These are phyloP conservation scores for Leptura quadrifasciata DNA, from an alignment of 2,888 invertebrate species.

Conservation along the genomic window DNA sequence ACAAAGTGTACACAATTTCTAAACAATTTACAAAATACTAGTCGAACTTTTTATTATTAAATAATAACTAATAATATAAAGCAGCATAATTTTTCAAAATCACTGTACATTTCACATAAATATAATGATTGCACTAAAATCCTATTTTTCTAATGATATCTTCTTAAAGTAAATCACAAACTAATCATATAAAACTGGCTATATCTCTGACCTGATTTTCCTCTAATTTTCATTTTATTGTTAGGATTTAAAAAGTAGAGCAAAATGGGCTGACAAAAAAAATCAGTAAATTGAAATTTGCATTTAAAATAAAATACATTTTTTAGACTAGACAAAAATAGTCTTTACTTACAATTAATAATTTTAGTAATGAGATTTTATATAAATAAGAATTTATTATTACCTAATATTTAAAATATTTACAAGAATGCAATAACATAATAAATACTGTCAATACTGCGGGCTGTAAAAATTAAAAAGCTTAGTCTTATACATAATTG, in stretches of 20 bases:
- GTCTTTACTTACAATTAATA: slow-evolving; percentile 57
- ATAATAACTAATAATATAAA: slow-evolving; percentile 44
- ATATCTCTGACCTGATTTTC: slow-evolving; percentile 4
- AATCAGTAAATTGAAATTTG: slow-evolving; percentile 7
- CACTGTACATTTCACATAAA: slow-evolving; percentile 42
- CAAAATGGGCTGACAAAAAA: neutral
- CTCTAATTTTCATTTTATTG: neutral
- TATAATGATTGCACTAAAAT: slow-evolving; percentile 46
- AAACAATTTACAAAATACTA: slow-evolving; percentile 38
- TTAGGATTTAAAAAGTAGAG: slow-evolving; percentile 13
- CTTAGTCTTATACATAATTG: slow-evolving; percentile 31
- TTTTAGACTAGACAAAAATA: slow-evolving; percentile 66
- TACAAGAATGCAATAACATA: slow-evolving; percentile 55
- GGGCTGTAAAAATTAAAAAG: slow-evolving; percentile 39
- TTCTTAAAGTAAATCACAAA: slow-evolving; percentile 38
- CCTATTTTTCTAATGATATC: slow-evolving; percentile 19
- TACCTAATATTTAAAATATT: slow-evolving; percentile 52
- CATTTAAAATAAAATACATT: slow-evolving; percentile 50
- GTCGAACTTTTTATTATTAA: slow-evolving; percentile 40
- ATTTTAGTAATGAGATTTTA: slow-evolving; percentile 50
- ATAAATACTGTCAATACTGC: slow-evolving; percentile 56
- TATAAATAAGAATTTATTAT: slow-evolving; percentile 53
- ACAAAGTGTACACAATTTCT: slow-evolving; percentile 51
- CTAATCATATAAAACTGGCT: slow-evolving; percentile 37
- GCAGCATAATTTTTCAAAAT: slow-evolving; percentile 43